A percentile compares a stretch with the other conserved stretches of the same genome.
These are phyloP conservation scores for Idaea biselata DNA, from an alignment of 2,888 invertebrate species.

Conservation along the genomic window DNA sequence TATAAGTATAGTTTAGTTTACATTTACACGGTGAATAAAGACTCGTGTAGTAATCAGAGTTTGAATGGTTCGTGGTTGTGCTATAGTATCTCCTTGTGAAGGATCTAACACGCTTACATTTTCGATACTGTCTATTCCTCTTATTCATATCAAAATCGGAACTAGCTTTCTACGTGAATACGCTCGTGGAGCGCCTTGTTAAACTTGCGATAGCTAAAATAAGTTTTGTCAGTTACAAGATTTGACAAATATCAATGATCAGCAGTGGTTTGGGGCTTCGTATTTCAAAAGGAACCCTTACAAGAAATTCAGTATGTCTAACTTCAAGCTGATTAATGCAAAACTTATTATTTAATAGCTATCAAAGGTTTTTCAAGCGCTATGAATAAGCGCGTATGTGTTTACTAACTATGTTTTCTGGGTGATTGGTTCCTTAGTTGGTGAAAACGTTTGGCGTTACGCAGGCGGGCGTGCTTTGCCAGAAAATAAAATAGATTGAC, in stretches of 20 bases:
- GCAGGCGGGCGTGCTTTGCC: neutral
- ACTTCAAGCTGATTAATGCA: neutral
- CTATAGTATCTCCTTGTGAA: slow-evolving; percentile 64
- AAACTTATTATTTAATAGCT: neutral
- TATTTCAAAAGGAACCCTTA: neutral
- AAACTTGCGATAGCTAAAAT: neutral
- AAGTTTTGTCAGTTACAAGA: neutral
- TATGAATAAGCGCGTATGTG: slow-evolving; percentile 25
- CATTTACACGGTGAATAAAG: slow-evolving; percentile 68
- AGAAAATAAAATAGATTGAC: neutral
- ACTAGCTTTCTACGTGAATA: too few relatives aligned
- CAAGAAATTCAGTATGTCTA: neutral
- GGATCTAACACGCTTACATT: slow-evolving; percentile 50
- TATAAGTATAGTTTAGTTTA: slow-evolving; percentile 68
- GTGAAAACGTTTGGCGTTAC: slow-evolving; percentile 2
- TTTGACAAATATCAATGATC: too few relatives aligned
- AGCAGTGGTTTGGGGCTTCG: too few relatives aligned
- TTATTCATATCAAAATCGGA: neutral
- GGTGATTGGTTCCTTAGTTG: slow-evolving; percentile 35
- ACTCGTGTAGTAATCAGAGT: slow-evolving; percentile 70
- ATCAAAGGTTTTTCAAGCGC: neutral
- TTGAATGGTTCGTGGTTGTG: slow-evolving; percentile 74
- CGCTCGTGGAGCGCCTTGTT: neutral
- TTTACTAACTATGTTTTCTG: slow-evolving; percentile 41
- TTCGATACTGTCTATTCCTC: slow-evolving; percentile 35